Evolutionary conservation across 1,140 invertebrate genomes (phyloP), one percentile per base, ranked within the genome.

Genomic region (Lerema accius): DNA sequence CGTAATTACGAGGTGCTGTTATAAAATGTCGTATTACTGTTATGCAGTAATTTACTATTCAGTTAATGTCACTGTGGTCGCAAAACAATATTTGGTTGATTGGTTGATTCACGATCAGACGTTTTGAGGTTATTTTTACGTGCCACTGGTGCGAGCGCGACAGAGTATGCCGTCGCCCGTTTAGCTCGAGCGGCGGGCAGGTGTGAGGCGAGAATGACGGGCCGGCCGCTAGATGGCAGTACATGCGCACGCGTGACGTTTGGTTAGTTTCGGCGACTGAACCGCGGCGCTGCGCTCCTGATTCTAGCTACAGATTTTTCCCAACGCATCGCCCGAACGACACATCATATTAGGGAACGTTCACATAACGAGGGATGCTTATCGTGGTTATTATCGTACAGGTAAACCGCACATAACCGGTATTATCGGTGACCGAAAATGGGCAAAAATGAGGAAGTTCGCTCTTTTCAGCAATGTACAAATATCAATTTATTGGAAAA

Each of bases 121-220:
- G 72, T 85, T 85, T 90, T 80, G 80, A 88, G 84, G 87, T 89
- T 89, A 90, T 80, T 87, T 85, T 81, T 89, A 85, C 84, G 87
- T 89, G 83, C 80, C 82, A 83, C 78, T 83, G 76, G 79, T 84
- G 82, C 74, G 82, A 87, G 77, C 79, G 83, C 85, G 87, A 89
- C 76, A 69, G 86, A 79, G 76, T 82, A 81, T 87, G 83, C 84
- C 78, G 80, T 69, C 28, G 63, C 40, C 64, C 63, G 69, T 65
- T 55, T 64, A 63, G 49, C 62, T 28, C 63, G 67, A 55, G 69
- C 69, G 67, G 65, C 73, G 65, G 80, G 83, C 82, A 86, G 82
- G 80, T 84, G 86, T 70, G 76, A 67, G 65, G 53, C 58, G 42
- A 43, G 37, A 17, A 7, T 63, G 58, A 43, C 39, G 40, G 16